A percentile compares a stretch with the other conserved stretches of the same genome.
Conservation (phyloP, 2,113 vertebrate genomes). For the Craseonycteris thonglongyai region DNA sequence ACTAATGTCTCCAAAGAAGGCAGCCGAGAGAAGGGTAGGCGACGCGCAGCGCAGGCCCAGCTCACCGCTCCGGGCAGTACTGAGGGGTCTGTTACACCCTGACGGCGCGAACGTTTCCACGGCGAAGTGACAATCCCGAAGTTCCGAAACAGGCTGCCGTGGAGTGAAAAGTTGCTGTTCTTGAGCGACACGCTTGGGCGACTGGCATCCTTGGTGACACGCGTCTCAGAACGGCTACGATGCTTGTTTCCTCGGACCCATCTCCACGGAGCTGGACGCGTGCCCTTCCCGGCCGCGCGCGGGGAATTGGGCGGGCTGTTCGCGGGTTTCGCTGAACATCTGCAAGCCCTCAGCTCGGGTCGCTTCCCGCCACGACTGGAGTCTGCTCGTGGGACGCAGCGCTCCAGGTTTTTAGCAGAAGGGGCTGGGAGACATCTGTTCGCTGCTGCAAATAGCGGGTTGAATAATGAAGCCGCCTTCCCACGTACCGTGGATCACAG, state of each 20-base stretch:
- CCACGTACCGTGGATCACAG: not conserved
- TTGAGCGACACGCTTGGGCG: slow-evolving; percentile 38
- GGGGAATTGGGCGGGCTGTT: slow-evolving; percentile 30
- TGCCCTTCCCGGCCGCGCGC: slow-evolving; percentile 26
- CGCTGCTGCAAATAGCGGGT: not conserved
- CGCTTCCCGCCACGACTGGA: slow-evolving; percentile 43
- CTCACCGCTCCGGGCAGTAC: slow-evolving; percentile 5
- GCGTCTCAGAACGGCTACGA: not conserved
- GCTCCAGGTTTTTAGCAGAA: slow-evolving; percentile 11
- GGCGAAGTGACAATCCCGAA: slow-evolving; percentile 55
- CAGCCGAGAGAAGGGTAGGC: slow-evolving; percentile 62
- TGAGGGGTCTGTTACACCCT: slow-evolving; percentile 43
- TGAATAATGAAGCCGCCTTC: not conserved
- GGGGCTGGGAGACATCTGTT: slow-evolving; percentile 40
- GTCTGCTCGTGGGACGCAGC: slow-evolving; percentile 30
- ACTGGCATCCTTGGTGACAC: not conserved
- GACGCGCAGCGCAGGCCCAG: no score
- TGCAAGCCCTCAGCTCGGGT: slow-evolving; percentile 53
- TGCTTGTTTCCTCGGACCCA: slow-evolving; percentile 22
- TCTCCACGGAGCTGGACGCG: slow-evolving; percentile 35
- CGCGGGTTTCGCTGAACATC: slow-evolving; percentile 61
- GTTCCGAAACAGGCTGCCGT: slow-evolving; percentile 39
- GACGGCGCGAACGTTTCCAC: slow-evolving; percentile 61
- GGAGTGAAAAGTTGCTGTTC: slow-evolving; percentile 51
- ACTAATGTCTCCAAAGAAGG: slow-evolving; percentile 77